Base-by-base conservation (phyloP, 2,888 invertebrate genomes). In the Scelioninae gen. 1 region DNA sequence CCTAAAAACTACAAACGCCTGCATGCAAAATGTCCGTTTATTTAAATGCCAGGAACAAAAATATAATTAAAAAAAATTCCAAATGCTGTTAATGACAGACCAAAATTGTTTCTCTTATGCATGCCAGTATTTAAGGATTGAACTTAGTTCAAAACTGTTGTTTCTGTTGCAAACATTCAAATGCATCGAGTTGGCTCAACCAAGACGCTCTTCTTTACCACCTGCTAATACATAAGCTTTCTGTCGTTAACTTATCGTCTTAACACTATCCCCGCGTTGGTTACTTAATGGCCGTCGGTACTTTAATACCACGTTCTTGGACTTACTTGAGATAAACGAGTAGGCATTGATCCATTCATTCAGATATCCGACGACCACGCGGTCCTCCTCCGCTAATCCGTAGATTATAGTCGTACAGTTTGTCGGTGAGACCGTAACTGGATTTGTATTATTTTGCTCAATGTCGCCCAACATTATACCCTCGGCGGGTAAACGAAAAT, bases 331-430 rank as follows among this genome's bases (percentile, higher is more conserved):
- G 87, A 95, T 93, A 91, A 95, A 95, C 87, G 94, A 93, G 93
- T 95, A 95, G 86, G 95, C 94, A 92, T 94, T 94, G 90, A 95
- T 95, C 95, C 95, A 95, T 90, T 95, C 95, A 85, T 94, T 94
- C 91, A 95, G 93, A 93, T 95, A 95, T 89, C 95, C 95, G 91
- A 95, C 93, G 89, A 94, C 94, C 88, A 90, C 89, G 40, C 91
- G 91, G 86, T 92, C 92, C 88, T 93, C 93, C 87, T 92, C 92
- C 88, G 93, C 92, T 81, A 91, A 88, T 66, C 92, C 89, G 89
- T 93, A 93, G 89, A 93, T 91, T 85, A 93, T 92, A 80, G 93
- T 93, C 83, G 94, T 93, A 89, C 94, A 94, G 92, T 94, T 93
- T 88, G 88, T 84, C 84, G 89, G 86, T 72, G 86, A 85, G 81